Percentiles rank a stretch among this genome's conserved stretches.
Conservation (phyloP, 2,797 vertebrate genomes). For the Gambusia yucatana region DNA sequence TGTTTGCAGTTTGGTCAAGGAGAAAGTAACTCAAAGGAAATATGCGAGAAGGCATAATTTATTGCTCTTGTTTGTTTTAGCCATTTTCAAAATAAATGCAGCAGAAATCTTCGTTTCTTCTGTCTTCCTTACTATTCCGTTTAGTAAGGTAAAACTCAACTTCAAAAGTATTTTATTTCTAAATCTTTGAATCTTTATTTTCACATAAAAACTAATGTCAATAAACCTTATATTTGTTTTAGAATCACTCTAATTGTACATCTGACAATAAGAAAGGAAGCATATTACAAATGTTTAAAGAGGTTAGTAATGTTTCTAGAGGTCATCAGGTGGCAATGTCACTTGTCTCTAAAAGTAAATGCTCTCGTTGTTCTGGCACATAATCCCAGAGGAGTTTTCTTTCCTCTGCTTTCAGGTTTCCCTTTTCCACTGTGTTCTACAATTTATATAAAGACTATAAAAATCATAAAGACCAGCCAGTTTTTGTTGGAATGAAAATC, state of each 20-base stretch:
- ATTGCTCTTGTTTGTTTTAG: background rate
- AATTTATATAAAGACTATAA: constrained; percentile 44
- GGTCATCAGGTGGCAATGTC: constrained; percentile 44
- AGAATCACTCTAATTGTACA: background rate
- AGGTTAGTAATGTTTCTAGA: constrained; percentile 14
- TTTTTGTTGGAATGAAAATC: constrained; percentile 2
- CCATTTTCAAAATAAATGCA: background rate
- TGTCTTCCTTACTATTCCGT: background rate
- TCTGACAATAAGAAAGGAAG: background rate
- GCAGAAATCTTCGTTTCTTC: background rate
- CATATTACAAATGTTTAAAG: constrained; percentile 2
- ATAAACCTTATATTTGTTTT: background rate
- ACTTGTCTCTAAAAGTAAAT: constrained; percentile 44
- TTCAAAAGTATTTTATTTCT: background rate
- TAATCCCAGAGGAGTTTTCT: constrained; percentile 43
- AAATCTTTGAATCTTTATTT: background rate
- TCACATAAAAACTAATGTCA: background rate
- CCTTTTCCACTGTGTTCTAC: constrained; percentile 23
- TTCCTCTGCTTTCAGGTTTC: constrained; percentile 36
- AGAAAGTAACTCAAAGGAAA: background rate
- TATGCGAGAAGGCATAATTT: too few relatives aligned
- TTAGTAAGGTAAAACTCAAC: background rate
- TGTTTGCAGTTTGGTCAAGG: constrained; percentile 14
- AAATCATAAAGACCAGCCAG: constrained; percentile 4
- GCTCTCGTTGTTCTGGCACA: constrained; percentile 36